These are phyloP conservation scores for Dallia pectoralis DNA, from an alignment of 2,797 vertebrate genomes.

Conservation along the genomic window DNA sequence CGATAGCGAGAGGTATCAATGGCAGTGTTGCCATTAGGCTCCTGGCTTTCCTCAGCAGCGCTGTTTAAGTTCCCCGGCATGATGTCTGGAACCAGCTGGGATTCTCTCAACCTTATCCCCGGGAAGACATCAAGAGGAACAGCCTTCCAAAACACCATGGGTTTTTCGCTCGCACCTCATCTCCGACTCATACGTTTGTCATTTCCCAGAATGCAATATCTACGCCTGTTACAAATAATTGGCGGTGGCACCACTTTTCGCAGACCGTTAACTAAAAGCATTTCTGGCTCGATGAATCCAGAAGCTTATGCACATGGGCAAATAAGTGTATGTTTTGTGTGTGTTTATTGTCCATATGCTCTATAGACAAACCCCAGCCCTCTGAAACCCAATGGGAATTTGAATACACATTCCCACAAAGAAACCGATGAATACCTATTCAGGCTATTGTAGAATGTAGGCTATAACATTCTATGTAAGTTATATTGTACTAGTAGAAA, in stretches of 20 bases:
- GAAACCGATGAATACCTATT: too few species aligned
- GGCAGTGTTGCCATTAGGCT: constrained; percentile 49
- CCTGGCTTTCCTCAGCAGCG: constrained; percentile 51
- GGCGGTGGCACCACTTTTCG: neutral
- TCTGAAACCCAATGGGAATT: too few species aligned
- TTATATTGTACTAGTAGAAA: too few species aligned
- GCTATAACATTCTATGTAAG: too few species aligned
- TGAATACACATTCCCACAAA: too few species aligned
- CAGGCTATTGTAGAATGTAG: too few species aligned
- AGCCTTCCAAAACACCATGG: constrained; percentile 48
- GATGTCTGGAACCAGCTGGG: constrained; percentile 48
- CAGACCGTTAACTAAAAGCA: too few species aligned
- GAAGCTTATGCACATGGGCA: too few species aligned
- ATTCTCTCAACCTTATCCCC: constrained; percentile 43
- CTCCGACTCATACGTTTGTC: neutral
- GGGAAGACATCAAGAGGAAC: constrained; percentile 35
- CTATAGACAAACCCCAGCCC: too few species aligned
- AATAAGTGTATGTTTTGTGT: too few species aligned
- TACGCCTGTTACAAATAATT: neutral
- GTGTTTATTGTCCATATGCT: too few species aligned
- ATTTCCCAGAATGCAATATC: neutral
- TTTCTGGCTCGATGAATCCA: too few species aligned
- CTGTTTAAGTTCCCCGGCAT: constrained; percentile 45
- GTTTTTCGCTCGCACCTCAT: constrained; percentile 24
- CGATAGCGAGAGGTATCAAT: constrained; percentile 48